phyloP scores from a whole-genome alignment of 2,888 invertebrate species.

The Seladonia tumulorum region DNA sequence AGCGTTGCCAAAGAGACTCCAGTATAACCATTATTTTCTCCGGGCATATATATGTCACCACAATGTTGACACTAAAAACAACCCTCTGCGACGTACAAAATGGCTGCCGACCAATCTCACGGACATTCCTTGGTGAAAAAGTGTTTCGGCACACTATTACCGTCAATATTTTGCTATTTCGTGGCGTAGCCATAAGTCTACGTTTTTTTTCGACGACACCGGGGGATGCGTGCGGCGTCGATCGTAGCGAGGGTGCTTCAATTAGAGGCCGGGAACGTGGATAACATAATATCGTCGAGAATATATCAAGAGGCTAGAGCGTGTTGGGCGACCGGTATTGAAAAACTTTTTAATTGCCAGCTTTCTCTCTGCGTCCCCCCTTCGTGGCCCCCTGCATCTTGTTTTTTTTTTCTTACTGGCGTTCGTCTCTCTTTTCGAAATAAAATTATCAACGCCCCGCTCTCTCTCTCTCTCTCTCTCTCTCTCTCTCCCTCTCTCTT shows the following conservation, averaged over 20 bases:
- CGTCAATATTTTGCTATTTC: neutral
- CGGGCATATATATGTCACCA: neutral
- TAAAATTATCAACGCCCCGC: conserved; percentile 29
- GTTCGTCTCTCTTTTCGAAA: conserved; percentile 10
- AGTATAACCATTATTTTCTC: no score
- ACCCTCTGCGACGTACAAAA: neutral
- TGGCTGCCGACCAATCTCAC: neutral
- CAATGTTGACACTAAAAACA: neutral
- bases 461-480: neutral
- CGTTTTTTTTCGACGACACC: neutral
- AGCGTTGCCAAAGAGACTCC: no score
- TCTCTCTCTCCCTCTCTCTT: no score
- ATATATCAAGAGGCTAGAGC: conserved; percentile 18
- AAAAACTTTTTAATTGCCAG: conserved; percentile 66
- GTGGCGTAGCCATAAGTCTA: neutral
- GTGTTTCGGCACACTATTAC: neutral
- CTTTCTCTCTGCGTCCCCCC: neutral
- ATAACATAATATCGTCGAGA: conserved; percentile 23
- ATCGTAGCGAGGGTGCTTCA: neutral
- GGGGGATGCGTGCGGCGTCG: neutral
- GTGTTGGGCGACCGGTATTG: conserved; percentile 37
- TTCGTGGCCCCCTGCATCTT: neutral
- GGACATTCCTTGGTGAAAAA: neutral
- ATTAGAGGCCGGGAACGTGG: neutral
- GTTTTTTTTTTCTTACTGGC: neutral